Percentiles rank a stretch among this genome's conserved stretches.
Conservation (phyloP, 2,888 invertebrate species). For the Troglohyphantes excavatus region DNA sequence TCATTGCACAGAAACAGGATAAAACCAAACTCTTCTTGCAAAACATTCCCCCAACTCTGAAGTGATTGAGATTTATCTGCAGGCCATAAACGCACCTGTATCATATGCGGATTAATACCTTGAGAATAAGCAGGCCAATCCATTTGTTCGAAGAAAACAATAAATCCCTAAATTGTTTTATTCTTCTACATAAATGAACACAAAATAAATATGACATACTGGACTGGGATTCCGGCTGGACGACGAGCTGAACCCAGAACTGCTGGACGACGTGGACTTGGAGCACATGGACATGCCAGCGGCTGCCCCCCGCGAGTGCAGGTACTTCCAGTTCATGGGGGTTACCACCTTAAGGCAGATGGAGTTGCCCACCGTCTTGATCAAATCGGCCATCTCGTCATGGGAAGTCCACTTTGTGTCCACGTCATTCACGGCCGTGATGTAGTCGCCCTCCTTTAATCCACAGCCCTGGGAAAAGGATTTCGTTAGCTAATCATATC, state of each 20-base stretch:
- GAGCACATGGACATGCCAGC: constrained; percentile 72
- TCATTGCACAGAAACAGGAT: too few relatives aligned
- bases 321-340: constrained; percentile 83
- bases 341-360: constrained; percentile 93
- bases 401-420: constrained; percentile 97
- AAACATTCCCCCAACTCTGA: too few relatives aligned
- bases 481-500: too few relatives aligned
- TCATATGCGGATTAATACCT: too few relatives aligned
- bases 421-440: constrained; percentile 91
- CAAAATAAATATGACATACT: constrained; percentile 38
- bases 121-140: too few relatives aligned
- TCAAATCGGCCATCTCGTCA: constrained; percentile 93
- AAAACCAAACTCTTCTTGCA: too few relatives aligned
- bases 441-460: constrained; percentile 96
- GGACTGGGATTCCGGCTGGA: constrained; percentile 78
- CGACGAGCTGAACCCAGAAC: constrained; percentile 78
- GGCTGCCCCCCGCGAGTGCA: constrained; percentile 67
- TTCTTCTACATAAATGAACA: too few relatives aligned
- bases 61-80: too few relatives aligned
- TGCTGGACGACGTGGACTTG: constrained; percentile 76
- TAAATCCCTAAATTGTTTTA: too few relatives aligned
- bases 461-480: constrained; percentile 83
- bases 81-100: too few relatives aligned
- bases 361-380: constrained; percentile 89
- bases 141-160: too few relatives aligned